A percentile compares a stretch with the other conserved stretches of the same genome.
These are phyloP conservation scores for human DNA, from an alignment of 2,113 vertebrate species.

Conservation along the genomic window GRCh38 chr22:42417001-42417500, in stretches of 20 bases:
- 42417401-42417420: not conserved
- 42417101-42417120: fast-evolving
- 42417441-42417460: no score
- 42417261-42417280: not conserved
- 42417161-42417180: not conserved
- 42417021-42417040: not conserved
- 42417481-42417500: not conserved
- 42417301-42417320: not conserved
- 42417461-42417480: fast-evolving
- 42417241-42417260: not conserved
- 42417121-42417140: not conserved
- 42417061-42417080: not conserved
- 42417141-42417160: not conserved
- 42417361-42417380: no score
- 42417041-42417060: not conserved
- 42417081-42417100: not conserved
- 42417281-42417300: not conserved
- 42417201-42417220: fast-evolving
- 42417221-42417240: not conserved
- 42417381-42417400: not conserved
- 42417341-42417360: not conserved
- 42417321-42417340: fast-evolving
- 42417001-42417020: not conserved
- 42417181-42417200: fast-evolving
- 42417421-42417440: not conserved